phyloP scores from a whole-genome alignment of 2,797 vertebrate species.

The Chrysocyon brachyurus region DNA sequence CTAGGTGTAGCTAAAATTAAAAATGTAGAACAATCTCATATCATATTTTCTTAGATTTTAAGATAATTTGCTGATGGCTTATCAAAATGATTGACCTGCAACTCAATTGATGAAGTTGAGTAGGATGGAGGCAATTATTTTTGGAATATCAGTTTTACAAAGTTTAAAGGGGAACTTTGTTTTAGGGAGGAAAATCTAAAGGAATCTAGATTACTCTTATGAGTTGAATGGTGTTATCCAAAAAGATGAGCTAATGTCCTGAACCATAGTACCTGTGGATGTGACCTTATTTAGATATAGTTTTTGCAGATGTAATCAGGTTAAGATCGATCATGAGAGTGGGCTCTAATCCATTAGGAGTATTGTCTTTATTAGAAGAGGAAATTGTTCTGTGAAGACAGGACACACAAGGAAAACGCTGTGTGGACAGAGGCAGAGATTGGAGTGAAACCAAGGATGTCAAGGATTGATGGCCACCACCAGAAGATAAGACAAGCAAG shows the following conservation, averaged over 20 bases:
- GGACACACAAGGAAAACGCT: not conserved
- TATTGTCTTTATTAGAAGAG: not conserved
- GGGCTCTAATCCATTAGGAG: not conserved
- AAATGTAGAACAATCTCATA: not conserved
- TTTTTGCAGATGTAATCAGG: not conserved
- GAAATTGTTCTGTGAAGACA: not conserved
- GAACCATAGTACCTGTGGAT: not conserved
- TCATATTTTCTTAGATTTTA: not conserved
- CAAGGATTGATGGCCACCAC: no score
- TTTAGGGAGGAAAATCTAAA: not conserved
- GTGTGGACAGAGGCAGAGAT: not conserved
- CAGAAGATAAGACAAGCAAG: not conserved
- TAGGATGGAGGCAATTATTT: not conserved
- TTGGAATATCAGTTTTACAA: constrained; percentile 7
- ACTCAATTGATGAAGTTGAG: not conserved
- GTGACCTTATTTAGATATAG: not conserved
- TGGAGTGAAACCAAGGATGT: not conserved
- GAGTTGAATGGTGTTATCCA: not conserved
- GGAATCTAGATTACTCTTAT: not conserved
- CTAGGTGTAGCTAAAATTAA: constrained; percentile 44
- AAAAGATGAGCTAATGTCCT: not conserved
- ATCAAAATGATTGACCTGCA: constrained; percentile 6
- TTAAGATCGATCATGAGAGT: not conserved
- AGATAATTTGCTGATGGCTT: not conserved
- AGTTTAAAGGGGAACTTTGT: not conserved